Conservation (phyloP, 2,113 vertebrate species). For the Apistogramma diplotaenia region DNA sequence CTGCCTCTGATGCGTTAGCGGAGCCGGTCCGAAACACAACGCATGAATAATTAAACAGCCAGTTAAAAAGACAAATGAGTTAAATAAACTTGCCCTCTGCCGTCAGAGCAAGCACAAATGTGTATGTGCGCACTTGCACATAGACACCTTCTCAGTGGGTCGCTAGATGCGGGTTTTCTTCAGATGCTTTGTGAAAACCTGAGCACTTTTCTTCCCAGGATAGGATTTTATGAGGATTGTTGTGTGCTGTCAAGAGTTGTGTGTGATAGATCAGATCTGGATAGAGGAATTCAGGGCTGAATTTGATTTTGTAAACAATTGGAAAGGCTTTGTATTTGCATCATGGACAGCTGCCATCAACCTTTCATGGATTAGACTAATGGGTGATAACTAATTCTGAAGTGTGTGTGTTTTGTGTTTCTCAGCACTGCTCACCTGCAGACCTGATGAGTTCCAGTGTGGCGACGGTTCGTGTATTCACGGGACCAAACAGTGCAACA, state of each 20-base stretch:
- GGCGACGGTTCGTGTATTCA: constrained; percentile 91
- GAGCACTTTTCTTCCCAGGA: constrained; percentile 25
- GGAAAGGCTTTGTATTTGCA: neutral
- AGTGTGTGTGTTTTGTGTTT: constrained; percentile 6
- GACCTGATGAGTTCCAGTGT: constrained; percentile 92
- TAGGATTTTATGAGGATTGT: neutral
- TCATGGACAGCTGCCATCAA: neutral
- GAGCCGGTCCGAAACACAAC: constrained; percentile 49
- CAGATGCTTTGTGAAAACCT: constrained; percentile 37
- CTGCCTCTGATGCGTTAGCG: constrained; percentile 27
- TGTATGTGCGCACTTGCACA: constrained; percentile 15
- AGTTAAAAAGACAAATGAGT: constrained; percentile 74
- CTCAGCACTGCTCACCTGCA: constrained; percentile 86
- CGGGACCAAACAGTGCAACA: constrained; percentile 89
- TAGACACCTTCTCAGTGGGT: constrained; percentile 17
- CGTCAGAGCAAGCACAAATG: constrained; percentile 41
- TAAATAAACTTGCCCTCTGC: constrained; percentile 58
- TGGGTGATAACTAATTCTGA: neutral
- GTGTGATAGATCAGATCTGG: constrained; percentile 36
- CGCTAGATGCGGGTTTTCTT: constrained; percentile 15
- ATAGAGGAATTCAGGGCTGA: neutral
- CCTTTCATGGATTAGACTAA: neutral
- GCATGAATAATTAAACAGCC: constrained; percentile 74
- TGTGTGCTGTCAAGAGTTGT: constrained; percentile 9
- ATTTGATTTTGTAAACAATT: neutral